phyloP scores from a whole-genome alignment of 2,888 invertebrate species.

The Cryptocephalus moraei region DNA sequence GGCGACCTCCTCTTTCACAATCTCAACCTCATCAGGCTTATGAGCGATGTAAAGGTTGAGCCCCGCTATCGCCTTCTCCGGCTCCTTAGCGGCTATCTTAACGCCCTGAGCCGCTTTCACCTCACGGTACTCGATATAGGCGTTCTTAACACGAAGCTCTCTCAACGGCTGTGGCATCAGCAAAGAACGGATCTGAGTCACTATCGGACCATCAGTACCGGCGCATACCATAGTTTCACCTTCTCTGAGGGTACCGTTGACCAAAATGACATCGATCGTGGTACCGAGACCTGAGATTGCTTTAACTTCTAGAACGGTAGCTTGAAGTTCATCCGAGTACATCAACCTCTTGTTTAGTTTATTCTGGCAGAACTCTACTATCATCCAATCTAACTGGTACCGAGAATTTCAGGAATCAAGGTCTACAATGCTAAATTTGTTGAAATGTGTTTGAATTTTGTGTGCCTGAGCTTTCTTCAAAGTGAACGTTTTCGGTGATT shows the following conservation, averaged over 20 bases:
- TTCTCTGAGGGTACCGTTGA: conserved; percentile 89
- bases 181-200: conserved; percentile 91
- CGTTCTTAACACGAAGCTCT: conserved; percentile 93
- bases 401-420: too few species aligned
- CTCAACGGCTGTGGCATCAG: conserved; percentile 97
- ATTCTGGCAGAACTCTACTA: conserved; percentile 85
- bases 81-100: conserved; percentile 94
- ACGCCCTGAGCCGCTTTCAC: conserved; percentile 95
- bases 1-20: conserved; percentile 75
- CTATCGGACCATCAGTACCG: conserved; percentile 96
- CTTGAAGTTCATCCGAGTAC: conserved; percentile 87
- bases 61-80: conserved; percentile 96
- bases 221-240: conserved; percentile 93
- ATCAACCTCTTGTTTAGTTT: conserved; percentile 53
- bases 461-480: too few species aligned
- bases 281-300: conserved; percentile 94
- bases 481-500: too few species aligned
- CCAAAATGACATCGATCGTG: conserved; percentile 96
- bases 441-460: too few species aligned
- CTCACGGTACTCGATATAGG: conserved; percentile 90
- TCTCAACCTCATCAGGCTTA: conserved; percentile 88
- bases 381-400: too few species aligned
- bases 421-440: too few species aligned
- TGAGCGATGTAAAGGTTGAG: conserved; percentile 86
- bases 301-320: conserved; percentile 76